Evolutionary conservation across 2,113 vertebrate genomes (phyloP).

Genomic region (Petaurus breviceps): DNA sequence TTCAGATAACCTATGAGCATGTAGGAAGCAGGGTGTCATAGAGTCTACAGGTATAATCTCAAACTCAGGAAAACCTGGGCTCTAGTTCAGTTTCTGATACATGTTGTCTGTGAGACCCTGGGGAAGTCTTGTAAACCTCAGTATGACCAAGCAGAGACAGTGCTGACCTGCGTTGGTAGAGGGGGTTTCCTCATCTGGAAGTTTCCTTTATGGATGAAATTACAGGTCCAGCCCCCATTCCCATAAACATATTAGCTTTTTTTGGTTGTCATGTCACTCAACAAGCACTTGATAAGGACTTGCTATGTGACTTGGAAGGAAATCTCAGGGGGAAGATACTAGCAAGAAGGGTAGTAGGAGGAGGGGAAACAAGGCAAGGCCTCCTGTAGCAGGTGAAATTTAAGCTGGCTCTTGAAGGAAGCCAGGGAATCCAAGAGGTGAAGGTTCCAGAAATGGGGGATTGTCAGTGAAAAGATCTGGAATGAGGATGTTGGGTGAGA

Average conservation of each 20-base stretch:
- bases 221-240: background rate
- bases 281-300: background rate
- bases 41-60: background rate
- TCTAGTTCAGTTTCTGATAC: background rate
- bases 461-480: background rate
- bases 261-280: background rate
- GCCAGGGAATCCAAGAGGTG: background rate
- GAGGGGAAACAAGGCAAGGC: background rate
- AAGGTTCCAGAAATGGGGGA: background rate
- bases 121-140: background rate
- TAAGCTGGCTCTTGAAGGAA: background rate
- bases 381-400: background rate
- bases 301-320: background rate
- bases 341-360: background rate
- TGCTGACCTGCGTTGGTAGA: background rate
- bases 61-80: background rate
- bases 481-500: background rate
- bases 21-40: background rate
- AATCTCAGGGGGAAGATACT: background rate
- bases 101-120: background rate
- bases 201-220: background rate
- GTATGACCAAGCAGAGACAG: background rate
- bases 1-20: background rate
- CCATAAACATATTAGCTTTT: background rate
- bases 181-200: background rate